Evolutionary conservation across 2,113 vertebrate genomes (phyloP), one percentile per base, ranked within the genome.

Genomic region (Hyla sarda): DNA sequence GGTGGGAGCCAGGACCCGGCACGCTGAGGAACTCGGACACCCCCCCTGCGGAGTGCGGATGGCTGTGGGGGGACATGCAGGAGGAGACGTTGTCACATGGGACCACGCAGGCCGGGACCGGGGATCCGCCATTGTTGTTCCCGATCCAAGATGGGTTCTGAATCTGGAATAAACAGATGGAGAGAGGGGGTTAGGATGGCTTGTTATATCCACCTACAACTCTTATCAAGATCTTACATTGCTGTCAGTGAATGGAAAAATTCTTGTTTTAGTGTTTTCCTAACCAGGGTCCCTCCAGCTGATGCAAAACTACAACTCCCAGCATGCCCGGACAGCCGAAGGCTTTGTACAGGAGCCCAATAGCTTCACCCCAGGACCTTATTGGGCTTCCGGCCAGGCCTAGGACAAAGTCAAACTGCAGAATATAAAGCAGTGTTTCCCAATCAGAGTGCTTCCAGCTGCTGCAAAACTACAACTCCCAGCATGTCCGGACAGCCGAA

Each of bases 121-220:
- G 98, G 0, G 98, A 99, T 0, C 96, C 96, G 0, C 95, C 96
- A 2, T 96, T 97, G 0, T 95, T 95, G 92, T 96, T 96, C 48
- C 97, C 93, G 0, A 99, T 97, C 98, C 98, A 99, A 41, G 98
- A 98, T 0, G 97, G 97, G 83, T 99, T 99, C 95, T 99, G 98
- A 88, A 99, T 99, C 98, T 99, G 94, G 0, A 48, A 52, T 83
- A 90, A n/a, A 19, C 10, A 0, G 32, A 30, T 11, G 71, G 25
- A 71, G 54, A 28, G 37, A 28, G 78, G 28, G 28, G 47, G 34
- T 52, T 32, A 54, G 74, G 16, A 7, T 12, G 28, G 25, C 45
- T n/a, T 41, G 41, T 41, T 41, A n/a, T 2, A 41, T 5, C 30
- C 32, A 69, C 19, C 19, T 5, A 56, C 54, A 23, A 56, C 1